Evolutionary conservation across 1,140 invertebrate species (phyloP).

Genomic region (Drosophila arizonae): DNA sequence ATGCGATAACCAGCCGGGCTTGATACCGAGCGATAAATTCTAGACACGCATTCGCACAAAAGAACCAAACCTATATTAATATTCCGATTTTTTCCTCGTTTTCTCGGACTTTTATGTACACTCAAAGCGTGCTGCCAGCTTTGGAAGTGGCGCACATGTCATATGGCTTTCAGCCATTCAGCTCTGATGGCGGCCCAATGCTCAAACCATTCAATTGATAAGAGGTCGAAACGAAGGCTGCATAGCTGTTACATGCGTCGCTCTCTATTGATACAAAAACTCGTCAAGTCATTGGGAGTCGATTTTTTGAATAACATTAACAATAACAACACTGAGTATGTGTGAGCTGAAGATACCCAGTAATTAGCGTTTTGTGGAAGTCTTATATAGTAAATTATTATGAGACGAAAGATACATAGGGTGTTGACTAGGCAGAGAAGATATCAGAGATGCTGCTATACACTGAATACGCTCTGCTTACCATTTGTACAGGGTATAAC

Average conservation of each 20-base stretch:
- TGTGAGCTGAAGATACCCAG: neutral
- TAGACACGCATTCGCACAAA: constrained; percentile 63
- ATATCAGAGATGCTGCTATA: no score
- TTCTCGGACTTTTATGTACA: constrained; percentile 4
- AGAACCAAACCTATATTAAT: constrained; percentile 53
- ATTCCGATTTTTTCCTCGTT: neutral
- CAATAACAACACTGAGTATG: no score
- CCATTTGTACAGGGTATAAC: neutral
- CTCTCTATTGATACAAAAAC: neutral
- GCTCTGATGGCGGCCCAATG: neutral
- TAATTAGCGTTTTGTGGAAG: neutral
- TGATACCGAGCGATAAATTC: constrained; percentile 62
- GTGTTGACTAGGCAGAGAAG: no score
- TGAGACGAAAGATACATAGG: no score
- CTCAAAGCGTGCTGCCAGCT: constrained; percentile 44
- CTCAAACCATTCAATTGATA: constrained; percentile 37
- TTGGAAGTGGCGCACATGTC: constrained; percentile 49
- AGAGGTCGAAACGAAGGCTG: constrained; percentile 46
- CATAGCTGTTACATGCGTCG: constrained; percentile 1
- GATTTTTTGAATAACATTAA: no score
- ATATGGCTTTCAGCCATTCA: constrained; percentile 38
- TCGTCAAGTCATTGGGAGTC: constrained; percentile 11
- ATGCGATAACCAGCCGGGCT: constrained; percentile 51
- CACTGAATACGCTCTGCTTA: no score
- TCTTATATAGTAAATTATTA: no score